Evolutionary conservation across 2,797 vertebrate species (phyloP), one percentile per base, ranked within the genome.

Genomic region (Choloepus didactylus): DNA sequence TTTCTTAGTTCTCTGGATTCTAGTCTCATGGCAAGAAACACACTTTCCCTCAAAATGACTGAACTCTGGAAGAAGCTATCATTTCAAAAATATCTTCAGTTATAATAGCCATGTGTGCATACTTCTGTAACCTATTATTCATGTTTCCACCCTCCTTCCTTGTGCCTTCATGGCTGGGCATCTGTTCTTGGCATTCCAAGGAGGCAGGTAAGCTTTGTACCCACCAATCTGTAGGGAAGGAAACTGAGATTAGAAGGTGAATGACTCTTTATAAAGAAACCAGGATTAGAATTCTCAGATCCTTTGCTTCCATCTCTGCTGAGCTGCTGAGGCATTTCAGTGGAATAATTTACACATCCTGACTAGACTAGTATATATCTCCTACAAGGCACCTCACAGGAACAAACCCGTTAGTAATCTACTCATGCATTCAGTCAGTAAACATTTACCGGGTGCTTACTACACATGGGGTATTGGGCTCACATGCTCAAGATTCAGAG

Each of bases 81-180:
- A 89, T 85, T 87, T 91, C 12, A 87, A 75, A 83, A 59, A 0
- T 87, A 38, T 84, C 69, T 83, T 64, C 41, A 62, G 31, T 49
- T 69, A 72, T 84, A 94, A 89, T 76, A 89, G 56, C 23, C 44
- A 62, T 85, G 27, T 81, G 8, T 91, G 35, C 62, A 54, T 92
- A 87, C 31, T 93, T 94, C 59, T 89, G n/a, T 35, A 91, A 82
- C 31, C 66, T 89, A 46, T 89, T 93, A 70, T 91, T 95, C 64
- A 84, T 1, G 31, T 82, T 31, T 79, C 64, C 44, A 66, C 41
- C 16, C 15, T 93, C 16, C 23, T 21, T 86, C 29, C 31, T 51
- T 83, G 41, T 67, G 15, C 44, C 15, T 81, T 93, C 54, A 62
- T 41, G 31, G 21, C 23, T 90, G 79, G 31, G 44, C 62, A 93